Conservation (phyloP, 2,113 vertebrate genomes). For the Periophthalmus modestus region DNA sequence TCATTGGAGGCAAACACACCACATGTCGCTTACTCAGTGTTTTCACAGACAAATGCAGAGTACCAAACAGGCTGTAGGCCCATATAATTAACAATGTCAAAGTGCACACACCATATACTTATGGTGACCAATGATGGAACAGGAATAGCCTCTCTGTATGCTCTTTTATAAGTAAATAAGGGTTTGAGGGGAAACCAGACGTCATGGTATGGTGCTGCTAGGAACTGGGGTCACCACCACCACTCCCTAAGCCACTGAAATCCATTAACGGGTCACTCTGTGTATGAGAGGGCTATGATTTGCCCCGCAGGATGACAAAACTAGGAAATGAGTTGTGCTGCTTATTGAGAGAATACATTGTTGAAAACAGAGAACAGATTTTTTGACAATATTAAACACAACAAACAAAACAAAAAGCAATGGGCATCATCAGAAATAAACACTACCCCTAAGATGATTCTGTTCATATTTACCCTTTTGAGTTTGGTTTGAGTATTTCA, state of each 20-base stretch:
- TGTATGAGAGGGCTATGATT: background rate
- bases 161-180: constrained; percentile 73
- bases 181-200: constrained; percentile 63
- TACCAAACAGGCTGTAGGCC: constrained; percentile 18
- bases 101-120: constrained; percentile 70
- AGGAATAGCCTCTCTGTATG: constrained; percentile 69
- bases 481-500: background rate
- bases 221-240: constrained; percentile 16
- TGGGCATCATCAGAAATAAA: background rate
- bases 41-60: constrained; percentile 31
- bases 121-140: constrained; percentile 55
- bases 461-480: background rate
- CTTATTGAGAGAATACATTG: background rate
- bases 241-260: constrained; percentile 54
- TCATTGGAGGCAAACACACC: constrained; percentile 15
- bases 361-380: background rate
- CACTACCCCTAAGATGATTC: background rate
- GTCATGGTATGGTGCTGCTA: constrained; percentile 44
- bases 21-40: constrained; percentile 27
- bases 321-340: constrained; percentile 8
- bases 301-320: constrained; percentile 6
- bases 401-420: background rate
- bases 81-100: constrained; percentile 72
- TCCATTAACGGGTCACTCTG: constrained; percentile 19
- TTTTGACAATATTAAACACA: background rate